Evolutionary conservation across 2,113 vertebrate genomes (phyloP).

Genomic region (Poeciliopsis turrubarensis): DNA sequence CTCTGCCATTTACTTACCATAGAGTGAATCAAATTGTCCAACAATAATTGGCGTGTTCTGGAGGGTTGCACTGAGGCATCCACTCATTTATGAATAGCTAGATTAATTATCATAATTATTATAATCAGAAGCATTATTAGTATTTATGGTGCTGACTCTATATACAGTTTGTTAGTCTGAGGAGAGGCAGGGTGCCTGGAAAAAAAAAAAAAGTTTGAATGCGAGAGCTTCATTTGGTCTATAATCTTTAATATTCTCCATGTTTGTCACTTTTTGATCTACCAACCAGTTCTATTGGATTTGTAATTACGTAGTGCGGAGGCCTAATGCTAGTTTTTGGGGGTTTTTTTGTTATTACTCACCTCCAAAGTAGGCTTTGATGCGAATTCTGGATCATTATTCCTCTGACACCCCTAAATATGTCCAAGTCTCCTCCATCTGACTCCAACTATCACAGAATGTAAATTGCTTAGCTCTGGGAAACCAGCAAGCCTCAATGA

Average conservation of each 20-base stretch:
- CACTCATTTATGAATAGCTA: not conserved
- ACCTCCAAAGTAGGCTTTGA: too few relatives aligned
- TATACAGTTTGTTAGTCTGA: too few relatives aligned
- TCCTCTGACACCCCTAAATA: not conserved
- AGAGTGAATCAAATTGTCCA: slow-evolving; percentile 2
- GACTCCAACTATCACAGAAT: not conserved
- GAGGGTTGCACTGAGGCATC: slow-evolving; percentile 1
- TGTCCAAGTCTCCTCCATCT: not conserved
- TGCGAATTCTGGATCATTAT: not conserved
- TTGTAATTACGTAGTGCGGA: too few relatives aligned
- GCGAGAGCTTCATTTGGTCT: too few relatives aligned
- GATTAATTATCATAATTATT: not conserved
- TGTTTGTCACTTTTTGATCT: too few relatives aligned
- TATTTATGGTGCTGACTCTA: not conserved
- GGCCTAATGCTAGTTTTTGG: too few relatives aligned
- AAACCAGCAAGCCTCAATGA: not conserved
- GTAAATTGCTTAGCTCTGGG: not conserved
- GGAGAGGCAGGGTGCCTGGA: too few relatives aligned
- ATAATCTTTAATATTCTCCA: too few relatives aligned
- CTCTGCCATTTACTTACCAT: slow-evolving; percentile 13
- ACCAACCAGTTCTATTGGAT: too few relatives aligned
- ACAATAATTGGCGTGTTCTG: not conserved
- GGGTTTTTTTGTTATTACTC: too few relatives aligned
- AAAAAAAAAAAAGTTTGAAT: too few relatives aligned
- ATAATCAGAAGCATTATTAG: not conserved